Evolutionary conservation across 53 echinoderm and acorn worm genomes (phyloP).

Genomic region (Pentamera pediparva): DNA sequence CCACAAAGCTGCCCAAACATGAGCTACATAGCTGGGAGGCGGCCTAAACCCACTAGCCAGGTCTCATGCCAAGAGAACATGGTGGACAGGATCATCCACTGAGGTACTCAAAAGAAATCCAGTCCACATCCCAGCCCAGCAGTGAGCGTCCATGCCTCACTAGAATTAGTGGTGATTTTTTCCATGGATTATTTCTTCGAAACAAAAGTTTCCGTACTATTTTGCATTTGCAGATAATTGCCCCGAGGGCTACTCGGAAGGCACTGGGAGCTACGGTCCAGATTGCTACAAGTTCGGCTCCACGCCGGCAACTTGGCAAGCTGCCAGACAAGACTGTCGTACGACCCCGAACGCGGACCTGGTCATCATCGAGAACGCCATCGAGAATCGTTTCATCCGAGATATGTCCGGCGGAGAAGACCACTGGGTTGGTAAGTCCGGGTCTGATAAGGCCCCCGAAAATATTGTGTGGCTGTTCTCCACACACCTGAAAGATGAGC

Average conservation of each 20-base stretch:
- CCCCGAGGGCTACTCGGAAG: conserved; percentile 62
- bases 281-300: conserved; percentile 66
- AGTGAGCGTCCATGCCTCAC: no score
- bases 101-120: no score
- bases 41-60: no score
- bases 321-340: conserved; percentile 67
- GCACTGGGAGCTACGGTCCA: conserved; percentile 35
- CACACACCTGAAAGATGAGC: no score
- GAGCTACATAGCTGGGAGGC: no score
- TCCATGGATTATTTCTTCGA: background rate
- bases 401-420: conserved; percentile 48
- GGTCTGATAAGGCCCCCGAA: no score
- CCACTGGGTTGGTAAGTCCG: conserved; percentile 69
- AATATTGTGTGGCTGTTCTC: no score
- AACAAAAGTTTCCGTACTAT: background rate
- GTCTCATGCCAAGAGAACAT: no score
- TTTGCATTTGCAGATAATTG: conserved; percentile 49
- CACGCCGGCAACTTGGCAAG: conserved; percentile 36
- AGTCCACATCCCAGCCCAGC: no score
- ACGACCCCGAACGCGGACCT: conserved; percentile 59
- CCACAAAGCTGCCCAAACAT: no score
- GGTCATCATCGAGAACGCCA: conserved; percentile 62
- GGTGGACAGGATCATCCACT: no score
- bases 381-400: conserved; percentile 57
- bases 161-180: background rate